Base-by-base conservation (phyloP, 1,140 invertebrate species). In the Cotesia chilonis region DNA sequence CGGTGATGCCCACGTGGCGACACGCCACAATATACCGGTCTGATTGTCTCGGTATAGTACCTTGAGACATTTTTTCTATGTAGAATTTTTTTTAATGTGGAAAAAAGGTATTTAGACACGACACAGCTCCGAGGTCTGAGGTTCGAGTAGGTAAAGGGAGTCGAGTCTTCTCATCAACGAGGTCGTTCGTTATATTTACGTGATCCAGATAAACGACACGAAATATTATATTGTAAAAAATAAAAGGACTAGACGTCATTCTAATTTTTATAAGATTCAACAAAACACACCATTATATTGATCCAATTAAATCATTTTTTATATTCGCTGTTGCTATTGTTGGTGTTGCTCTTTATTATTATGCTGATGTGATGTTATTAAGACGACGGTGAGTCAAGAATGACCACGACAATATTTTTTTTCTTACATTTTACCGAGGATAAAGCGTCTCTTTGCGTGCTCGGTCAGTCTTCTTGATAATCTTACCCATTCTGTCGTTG, bases 11-110 rank as follows among this genome's bases (percentile, higher is more conserved):
- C 77, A 73, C 80, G 79, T 81, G 81, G 72, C 74, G 55, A 70
- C 61, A 74, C 59, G 70, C 64, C 68, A 70, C 28, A 28, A 28
- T 28, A 28, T 28, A 28, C 60, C 71, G 75, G 74, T 73, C 72
- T 81, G 80, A 82, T 83, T 81, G 80, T 82, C 80, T 79, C 75
- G 71, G 70, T 68, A 75, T 61, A 79, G 79, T 82, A 81, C 57
- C 37, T 54, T 61, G 17, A 69, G 64, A 66, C 57, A 37, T 59
- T 63, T 74, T 73, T 37, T 52, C 36, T 63, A 20, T n/a, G 14
- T 20, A 37, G 12, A 17, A 37, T 51, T 57, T 70, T 70, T 20
- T 60, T 64, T 35, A 68, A 35, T 59, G 41, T 17, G 10, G 14
- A 28, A 52, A 52, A 28, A 51, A 52, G 7, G 7, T 35, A 20